Evolutionary conservation across 2,113 vertebrate genomes (phyloP).

Genomic region (Circaetus gallicus): DNA sequence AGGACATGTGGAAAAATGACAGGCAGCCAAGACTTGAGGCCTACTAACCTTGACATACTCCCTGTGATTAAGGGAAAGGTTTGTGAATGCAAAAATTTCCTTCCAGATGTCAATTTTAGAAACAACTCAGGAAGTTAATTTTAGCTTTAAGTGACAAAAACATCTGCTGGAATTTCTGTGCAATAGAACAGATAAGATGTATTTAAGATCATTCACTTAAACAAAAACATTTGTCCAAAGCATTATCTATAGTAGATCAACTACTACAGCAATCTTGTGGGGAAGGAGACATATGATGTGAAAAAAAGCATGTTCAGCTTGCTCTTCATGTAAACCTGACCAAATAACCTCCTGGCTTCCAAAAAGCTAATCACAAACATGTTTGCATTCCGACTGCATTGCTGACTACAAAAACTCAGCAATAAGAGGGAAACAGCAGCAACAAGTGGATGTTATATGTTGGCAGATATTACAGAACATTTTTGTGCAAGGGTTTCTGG

Average conservation of each 20-base stretch:
- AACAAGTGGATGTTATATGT: background rate
- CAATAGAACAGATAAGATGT: background rate
- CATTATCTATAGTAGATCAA: background rate
- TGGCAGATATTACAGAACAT: background rate
- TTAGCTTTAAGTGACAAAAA: constrained; percentile 17
- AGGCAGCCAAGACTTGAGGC: background rate
- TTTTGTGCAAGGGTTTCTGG: background rate
- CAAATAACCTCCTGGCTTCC: background rate
- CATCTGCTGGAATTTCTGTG: background rate
- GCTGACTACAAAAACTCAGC: background rate
- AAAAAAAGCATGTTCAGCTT: background rate
- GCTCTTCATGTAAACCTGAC: background rate
- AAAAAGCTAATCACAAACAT: background rate
- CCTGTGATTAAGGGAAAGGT: background rate
- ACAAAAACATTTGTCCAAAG: background rate
- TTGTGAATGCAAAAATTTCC: background rate
- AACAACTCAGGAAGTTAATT: background rate
- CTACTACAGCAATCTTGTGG: background rate
- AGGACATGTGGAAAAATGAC: background rate
- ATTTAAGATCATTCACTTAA: background rate
- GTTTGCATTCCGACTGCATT: background rate
- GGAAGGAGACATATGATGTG: background rate
- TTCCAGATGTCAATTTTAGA: constrained; percentile 1
- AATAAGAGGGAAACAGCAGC: background rate
- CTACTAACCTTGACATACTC: background rate